Evolutionary conservation across 2,888 invertebrate genomes (phyloP), one percentile per base, ranked within the genome.

Genomic region (Conops quadrifasciatus): DNA sequence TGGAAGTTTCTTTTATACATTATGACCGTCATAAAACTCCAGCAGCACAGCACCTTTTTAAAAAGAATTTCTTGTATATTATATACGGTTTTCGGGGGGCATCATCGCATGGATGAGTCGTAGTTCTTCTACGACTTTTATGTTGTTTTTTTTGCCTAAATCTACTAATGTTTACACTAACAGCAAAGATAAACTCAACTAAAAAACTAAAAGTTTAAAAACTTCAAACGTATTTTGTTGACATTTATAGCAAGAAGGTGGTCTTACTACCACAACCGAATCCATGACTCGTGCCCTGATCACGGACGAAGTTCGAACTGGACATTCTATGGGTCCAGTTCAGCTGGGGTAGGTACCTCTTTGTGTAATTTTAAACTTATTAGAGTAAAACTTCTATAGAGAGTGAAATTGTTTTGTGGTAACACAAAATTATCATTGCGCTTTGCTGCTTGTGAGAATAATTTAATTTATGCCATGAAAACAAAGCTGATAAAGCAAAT

Each of bases 261-360:
- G 94, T 88, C 91, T 93, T 88, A 93, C 91, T 90, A 92, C 94
- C 89, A 94, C 85, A 73, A 85, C 94, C 88, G 95, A 95, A 89
- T 95, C 95, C 89, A 94, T 95, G 94, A 95, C 95, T 88, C 92
- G 95, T 88, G 94, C 95, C 88, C 92, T 95, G 89, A 95, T 95
- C 88, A 93, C 93, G 88, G 95, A 95, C 89, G 95, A 95, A 90
- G 92, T 93, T 88, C 92, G 93, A 89, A 91, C 92, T 89, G 86
- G 86, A 78, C 92, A 93, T 88, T 91, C 90, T 84, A 89, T 93
- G 88, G 95, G 94, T 88, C 94, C 94, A 88, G 94, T 95, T 88
- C 95, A 95, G 89, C 91, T 96, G 89, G 95, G 95, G 95, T 95
- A 95, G 90, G 94, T 95, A 86, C 82, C 15, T 1, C 78, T 75